Conservation (phyloP, 2,888 invertebrate species). For the Phania funesta region DNA sequence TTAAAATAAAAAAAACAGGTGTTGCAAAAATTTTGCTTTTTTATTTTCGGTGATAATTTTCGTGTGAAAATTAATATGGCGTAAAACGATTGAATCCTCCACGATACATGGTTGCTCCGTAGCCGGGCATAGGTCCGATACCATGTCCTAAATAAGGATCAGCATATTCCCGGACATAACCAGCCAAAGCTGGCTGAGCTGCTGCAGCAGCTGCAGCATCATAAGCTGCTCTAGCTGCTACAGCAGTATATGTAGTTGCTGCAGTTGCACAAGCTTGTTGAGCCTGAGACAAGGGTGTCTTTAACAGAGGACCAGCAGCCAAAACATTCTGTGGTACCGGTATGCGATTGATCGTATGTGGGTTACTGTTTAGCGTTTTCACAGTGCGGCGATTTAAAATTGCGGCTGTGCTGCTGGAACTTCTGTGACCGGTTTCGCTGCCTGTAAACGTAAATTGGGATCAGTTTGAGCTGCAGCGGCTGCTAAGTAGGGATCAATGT, state of each 20-base stretch:
- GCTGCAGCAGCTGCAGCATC: constrained; percentile 87
- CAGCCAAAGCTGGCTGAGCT: constrained; percentile 83
- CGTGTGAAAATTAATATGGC: constrained; percentile 87
- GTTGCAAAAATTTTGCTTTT: too few species aligned
- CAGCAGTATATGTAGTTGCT: constrained; percentile 92
- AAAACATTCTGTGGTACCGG: constrained; percentile 81
- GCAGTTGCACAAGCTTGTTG: constrained; percentile 94
- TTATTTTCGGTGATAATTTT: constrained; percentile 8
- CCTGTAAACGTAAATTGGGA: constrained; percentile 91
- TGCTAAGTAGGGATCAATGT: constrained; percentile 97
- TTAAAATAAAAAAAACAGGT: too few species aligned
- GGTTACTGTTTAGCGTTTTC: constrained; percentile 81
- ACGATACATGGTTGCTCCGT: constrained; percentile 96
- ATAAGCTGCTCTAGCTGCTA: constrained; percentile 91
- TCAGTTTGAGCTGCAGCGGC: constrained; percentile 91
- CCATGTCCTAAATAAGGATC: constrained; percentile 97
- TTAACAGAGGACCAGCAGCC: constrained; percentile 89
- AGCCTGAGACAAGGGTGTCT: constrained; percentile 89
- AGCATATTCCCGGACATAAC: constrained; percentile 92
- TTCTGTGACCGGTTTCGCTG: constrained; percentile 86
- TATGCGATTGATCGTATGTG: constrained; percentile 81
- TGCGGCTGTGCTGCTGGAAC: constrained; percentile 82
- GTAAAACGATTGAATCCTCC: constrained; percentile 97
- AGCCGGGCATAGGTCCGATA: constrained; percentile 97
- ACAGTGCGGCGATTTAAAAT: constrained; percentile 81